These are phyloP conservation scores for Chaetoderma sp. DNA, from an alignment of 2,888 invertebrate species.

Conservation along the genomic window DNA sequence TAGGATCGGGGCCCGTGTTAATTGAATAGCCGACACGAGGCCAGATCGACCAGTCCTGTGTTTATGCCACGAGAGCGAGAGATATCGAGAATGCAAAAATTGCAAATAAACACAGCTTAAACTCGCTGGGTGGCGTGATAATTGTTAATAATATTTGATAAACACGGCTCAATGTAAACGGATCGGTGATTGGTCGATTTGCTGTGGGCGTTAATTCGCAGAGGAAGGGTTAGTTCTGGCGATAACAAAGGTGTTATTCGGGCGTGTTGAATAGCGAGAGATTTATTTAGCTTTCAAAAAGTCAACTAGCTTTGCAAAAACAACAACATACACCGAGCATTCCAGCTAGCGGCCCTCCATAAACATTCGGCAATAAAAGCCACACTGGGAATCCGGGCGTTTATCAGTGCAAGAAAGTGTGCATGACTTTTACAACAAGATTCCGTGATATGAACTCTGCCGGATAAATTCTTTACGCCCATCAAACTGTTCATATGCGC, in stretches of 20 bases:
- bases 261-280: conserved; percentile 35
- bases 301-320: conserved; percentile 47
- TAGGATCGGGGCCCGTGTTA: no score
- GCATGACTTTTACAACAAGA: no score
- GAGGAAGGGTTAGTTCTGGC: conserved; percentile 20
- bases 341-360: neutral
- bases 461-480: no score
- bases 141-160: conserved; percentile 49
- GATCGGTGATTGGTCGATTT: conserved; percentile 38
- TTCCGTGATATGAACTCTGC: no score
- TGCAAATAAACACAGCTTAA: conserved; percentile 50
- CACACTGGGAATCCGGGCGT: no score
- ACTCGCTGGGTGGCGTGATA: conserved; percentile 50
- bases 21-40: no score
- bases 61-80: neutral
- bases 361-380: neutral
- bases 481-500: no score
- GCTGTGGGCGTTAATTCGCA: conserved; percentile 22
- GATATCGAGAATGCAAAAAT: conserved; percentile 37
- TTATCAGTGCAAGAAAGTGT: no score
- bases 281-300: conserved; percentile 56
- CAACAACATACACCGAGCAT: conserved; percentile 46
- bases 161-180: conserved; percentile 34
- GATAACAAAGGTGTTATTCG: conserved; percentile 39
- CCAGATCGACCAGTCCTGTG: neutral